These are phyloP conservation scores for Eupithecia dodoneata DNA, from an alignment of 2,888 invertebrate genomes.

Conservation along the genomic window DNA sequence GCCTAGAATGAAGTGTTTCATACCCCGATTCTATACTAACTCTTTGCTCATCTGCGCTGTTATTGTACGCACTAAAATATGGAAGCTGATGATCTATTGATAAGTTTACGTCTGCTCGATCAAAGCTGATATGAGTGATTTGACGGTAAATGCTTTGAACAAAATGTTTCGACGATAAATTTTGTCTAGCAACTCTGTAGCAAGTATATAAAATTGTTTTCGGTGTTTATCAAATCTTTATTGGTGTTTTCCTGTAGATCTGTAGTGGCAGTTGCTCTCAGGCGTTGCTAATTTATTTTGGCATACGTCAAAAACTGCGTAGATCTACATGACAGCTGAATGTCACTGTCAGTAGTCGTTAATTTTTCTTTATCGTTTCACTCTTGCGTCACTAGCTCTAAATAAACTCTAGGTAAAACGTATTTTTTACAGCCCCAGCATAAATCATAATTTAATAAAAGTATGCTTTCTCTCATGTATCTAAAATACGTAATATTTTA, in stretches of 20 bases:
- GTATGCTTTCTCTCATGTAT: slow-evolving; percentile 40
- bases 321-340: slow-evolving; percentile 1
- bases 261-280: background rate
- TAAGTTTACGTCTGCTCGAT: slow-evolving; percentile 29
- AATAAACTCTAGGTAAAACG: slow-evolving; percentile 17
- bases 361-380: slow-evolving; percentile 12
- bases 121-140: slow-evolving; percentile 34
- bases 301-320: slow-evolving; percentile 7
- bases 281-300: slow-evolving; percentile 16
- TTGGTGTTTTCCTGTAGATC: slow-evolving; percentile 2
- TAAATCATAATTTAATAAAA: slow-evolving; percentile 38
- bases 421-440: slow-evolving; percentile 23
- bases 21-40: slow-evolving; percentile 6
- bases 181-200: slow-evolving; percentile 4
- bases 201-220: background rate
- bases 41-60: slow-evolving; percentile 15
- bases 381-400: slow-evolving; percentile 15
- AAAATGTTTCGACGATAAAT: slow-evolving; percentile 22
- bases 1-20: slow-evolving; percentile 40
- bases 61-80: slow-evolving; percentile 20
- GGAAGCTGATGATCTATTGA: slow-evolving; percentile 32
- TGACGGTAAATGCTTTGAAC: slow-evolving; percentile 21
- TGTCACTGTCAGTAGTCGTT: slow-evolving; percentile 10
- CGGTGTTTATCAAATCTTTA: background rate
- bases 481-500: slow-evolving; percentile 40